Evolutionary conservation across 2,888 invertebrate genomes (phyloP).

Genomic region (Eristalis intricaria): DNA sequence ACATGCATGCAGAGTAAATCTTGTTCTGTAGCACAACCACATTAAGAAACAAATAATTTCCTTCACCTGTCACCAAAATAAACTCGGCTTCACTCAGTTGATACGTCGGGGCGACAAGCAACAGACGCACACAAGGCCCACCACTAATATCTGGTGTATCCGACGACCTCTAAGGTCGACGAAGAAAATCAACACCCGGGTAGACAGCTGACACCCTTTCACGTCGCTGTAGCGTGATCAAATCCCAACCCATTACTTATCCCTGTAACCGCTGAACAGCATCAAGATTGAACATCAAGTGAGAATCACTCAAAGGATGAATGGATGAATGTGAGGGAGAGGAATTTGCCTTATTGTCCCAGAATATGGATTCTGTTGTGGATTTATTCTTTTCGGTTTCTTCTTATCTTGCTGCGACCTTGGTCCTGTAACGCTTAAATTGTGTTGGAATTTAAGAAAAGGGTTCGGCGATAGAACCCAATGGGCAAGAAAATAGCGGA

Average conservation of each 20-base stretch:
- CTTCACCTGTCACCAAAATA: background rate
- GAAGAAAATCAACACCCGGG: background rate
- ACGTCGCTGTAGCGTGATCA: background rate
- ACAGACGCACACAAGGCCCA: background rate
- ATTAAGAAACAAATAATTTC: background rate
- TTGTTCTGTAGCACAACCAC: background rate
- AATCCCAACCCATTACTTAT: background rate
- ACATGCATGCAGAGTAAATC: background rate
- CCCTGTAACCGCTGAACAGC: background rate
- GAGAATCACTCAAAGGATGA: background rate
- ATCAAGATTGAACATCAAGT: slow-evolving; percentile 1
- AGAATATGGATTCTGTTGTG: background rate
- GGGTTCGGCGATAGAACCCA: background rate
- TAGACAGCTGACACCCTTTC: background rate
- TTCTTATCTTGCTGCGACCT: background rate
- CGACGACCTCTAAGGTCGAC: background rate
- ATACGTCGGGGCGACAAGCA: background rate
- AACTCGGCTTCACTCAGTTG: background rate
- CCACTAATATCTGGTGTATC: background rate
- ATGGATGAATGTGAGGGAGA: background rate
- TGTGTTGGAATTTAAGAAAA: background rate
- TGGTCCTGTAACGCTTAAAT: background rate
- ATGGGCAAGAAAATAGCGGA: background rate
- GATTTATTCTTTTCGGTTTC: background rate
- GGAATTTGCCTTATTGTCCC: background rate